phyloP scores from a whole-genome alignment of 2,797 vertebrate species.

The Rhinella marina region DNA sequence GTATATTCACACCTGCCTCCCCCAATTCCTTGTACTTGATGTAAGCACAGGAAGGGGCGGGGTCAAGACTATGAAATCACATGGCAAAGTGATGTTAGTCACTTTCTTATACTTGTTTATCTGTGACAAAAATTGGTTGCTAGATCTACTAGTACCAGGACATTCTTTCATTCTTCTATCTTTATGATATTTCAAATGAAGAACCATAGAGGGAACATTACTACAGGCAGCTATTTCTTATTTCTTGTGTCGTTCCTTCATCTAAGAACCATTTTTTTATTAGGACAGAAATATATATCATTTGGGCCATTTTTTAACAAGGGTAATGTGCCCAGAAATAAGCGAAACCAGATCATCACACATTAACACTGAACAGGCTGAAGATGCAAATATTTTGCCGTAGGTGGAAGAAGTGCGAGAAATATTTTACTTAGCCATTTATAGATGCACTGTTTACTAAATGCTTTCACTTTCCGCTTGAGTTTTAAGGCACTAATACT shows the following conservation, averaged over 20 bases:
- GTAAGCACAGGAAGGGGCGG: too few species aligned
- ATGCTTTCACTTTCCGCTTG: conserved; percentile 42
- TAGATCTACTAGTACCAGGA: not conserved
- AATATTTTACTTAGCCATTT: conserved; percentile 55
- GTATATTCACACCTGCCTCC: too few species aligned
- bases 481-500: conserved; percentile 45
- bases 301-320: not conserved
- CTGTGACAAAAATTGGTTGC: not conserved
- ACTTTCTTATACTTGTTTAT: not conserved
- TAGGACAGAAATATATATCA: conserved; percentile 1
- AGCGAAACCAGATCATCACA: conserved; percentile 29
- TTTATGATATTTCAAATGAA: not conserved
- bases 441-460: conserved; percentile 51
- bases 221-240: not conserved
- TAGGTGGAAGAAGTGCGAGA: conserved; percentile 54
- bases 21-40: too few species aligned
- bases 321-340: conserved; percentile 25
- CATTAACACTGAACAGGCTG: conserved; percentile 27
- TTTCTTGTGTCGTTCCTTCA: not conserved
- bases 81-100: not conserved
- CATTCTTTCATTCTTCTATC: not conserved
- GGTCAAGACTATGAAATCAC: too few species aligned
- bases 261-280: not conserved
- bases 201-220: not conserved
- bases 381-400: conserved; percentile 53